Conservation (phyloP, 2,888 invertebrate genomes). For the Andricus quercusramuli region DNA sequence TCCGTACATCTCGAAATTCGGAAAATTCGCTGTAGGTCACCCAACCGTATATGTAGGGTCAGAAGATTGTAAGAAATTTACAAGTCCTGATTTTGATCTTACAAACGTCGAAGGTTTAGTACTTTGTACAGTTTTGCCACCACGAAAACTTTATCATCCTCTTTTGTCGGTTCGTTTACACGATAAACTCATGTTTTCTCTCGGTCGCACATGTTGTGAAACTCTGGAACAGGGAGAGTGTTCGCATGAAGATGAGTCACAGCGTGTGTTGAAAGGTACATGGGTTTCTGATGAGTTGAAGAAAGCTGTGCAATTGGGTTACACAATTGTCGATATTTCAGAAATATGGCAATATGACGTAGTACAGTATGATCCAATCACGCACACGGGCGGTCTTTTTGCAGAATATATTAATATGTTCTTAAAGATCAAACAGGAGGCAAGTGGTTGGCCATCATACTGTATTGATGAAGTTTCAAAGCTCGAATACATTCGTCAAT, state of each 20-base stretch:
- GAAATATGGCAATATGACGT: constrained; percentile 71
- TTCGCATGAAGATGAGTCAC: constrained; percentile 60
- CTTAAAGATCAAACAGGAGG: constrained; percentile 47
- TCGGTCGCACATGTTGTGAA: constrained; percentile 70
- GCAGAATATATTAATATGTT: constrained; percentile 48
- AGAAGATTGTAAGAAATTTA: constrained; percentile 49
- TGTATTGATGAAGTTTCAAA: constrained; percentile 37
- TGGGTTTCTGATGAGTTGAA: constrained; percentile 71
- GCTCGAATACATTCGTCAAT: constrained; percentile 33
- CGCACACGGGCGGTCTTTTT: constrained; percentile 51
- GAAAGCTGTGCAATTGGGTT: constrained; percentile 67
- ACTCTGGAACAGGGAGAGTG: constrained; percentile 61
- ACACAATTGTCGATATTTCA: constrained; percentile 64
- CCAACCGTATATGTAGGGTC: constrained; percentile 58
- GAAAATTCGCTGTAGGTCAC: constrained; percentile 63
- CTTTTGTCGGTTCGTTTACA: constrained; percentile 65
- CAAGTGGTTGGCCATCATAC: constrained; percentile 45
- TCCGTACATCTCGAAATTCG: constrained; percentile 62
- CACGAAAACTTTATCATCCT: constrained; percentile 62
- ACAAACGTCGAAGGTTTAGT: constrained; percentile 59
- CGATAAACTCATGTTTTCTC: constrained; percentile 68
- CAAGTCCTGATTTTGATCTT: constrained; percentile 45
- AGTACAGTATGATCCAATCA: constrained; percentile 55
- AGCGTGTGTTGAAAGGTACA: constrained; percentile 64
- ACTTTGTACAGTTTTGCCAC: constrained; percentile 60